phyloP scores from a whole-genome alignment of 2,888 invertebrate genomes.

The Andrena dorsata region DNA sequence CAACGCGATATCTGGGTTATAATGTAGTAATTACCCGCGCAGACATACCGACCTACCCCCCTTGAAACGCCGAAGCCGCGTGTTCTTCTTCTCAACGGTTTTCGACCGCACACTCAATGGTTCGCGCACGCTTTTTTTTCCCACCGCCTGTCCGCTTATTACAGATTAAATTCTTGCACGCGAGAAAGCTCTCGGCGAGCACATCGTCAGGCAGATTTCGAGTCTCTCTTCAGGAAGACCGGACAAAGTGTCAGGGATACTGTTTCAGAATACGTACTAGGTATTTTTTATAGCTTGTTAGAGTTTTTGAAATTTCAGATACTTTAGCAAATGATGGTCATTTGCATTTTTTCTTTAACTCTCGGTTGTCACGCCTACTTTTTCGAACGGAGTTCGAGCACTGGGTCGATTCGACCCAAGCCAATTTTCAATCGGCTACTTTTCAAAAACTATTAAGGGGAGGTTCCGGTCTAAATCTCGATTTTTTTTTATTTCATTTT shows the following conservation, averaged over 20 bases:
- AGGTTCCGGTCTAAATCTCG: no score
- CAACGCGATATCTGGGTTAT: conserved; percentile 81
- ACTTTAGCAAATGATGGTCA: no score
- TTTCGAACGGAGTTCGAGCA: no score
- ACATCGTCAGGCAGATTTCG: not conserved
- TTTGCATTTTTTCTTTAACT: no score
- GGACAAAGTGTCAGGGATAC: not conserved
- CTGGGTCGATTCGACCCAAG: no score
- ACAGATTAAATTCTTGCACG: conserved; percentile 3
- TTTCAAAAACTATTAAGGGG: no score
- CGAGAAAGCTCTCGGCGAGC: not conserved
- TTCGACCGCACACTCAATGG: conserved; percentile 17
- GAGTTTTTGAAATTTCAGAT: no score
- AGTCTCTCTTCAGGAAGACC: not conserved
- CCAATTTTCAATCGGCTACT: no score
- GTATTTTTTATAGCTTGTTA: no score
- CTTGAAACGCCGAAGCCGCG: conserved; percentile 41
- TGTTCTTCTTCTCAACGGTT: conserved; percentile 27
- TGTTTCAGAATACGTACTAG: no score
- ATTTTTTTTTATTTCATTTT: no score
- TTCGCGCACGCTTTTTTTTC: conserved; percentile 10
- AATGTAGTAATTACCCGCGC: conserved; percentile 78
- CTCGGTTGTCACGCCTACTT: no score
- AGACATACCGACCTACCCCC: conserved; percentile 79
- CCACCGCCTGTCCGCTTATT: not conserved